Evolutionary conservation across 92 coral and sea anemone genomes (phyloP), one percentile per base, ranked within the genome.

Genomic region (Plumapathes pennacea): DNA sequence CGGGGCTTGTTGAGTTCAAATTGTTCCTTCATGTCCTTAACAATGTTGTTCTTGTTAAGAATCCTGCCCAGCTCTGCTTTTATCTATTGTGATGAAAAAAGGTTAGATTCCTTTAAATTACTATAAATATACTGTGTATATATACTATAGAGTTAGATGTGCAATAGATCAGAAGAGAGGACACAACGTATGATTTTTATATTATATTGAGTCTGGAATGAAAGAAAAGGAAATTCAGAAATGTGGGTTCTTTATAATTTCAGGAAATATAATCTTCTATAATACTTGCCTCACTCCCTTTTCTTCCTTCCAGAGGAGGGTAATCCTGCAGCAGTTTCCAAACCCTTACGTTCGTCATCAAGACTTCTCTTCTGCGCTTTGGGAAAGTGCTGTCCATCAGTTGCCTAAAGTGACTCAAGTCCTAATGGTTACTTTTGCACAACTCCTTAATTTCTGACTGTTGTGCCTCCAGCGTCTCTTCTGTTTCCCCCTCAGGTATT

Each of bases 401-500:
- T 25, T 39, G 32, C 34, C 60, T 64, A 4, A 49, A 55, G 54
- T 24, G 18, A 0, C 27, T 38, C 32, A 47, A 46, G 62, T 75
- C 82, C 26, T 42, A 27, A 17, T 59, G 31, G 3, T 54, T 48
- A 10, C 56, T 27, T 5, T 29, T 64, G 32, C 36, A 62, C 46
- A 78, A 45, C 9, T 46, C 53, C 21, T 44, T 41, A 19, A 78
- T 45, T 13, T 61, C 39, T 40, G 62, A 41, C 34, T 58, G 30
- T 25, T 70, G 71, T 13, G n/a, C 12, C 22, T 56, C 39, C 0
- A 78, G 25, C 0, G 74, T 78, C 22, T 62, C 80, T 20, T 70
- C 67, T 22, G 85, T 78, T 55, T 78, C 85, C 12, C 50, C 79
- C 14, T 78, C 68, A 8, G 85, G 85, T 15, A 71, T 30, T n/a